Base-by-base conservation (phyloP, 2,113 vertebrate genomes). In the Cochlearius cochlearius region DNA sequence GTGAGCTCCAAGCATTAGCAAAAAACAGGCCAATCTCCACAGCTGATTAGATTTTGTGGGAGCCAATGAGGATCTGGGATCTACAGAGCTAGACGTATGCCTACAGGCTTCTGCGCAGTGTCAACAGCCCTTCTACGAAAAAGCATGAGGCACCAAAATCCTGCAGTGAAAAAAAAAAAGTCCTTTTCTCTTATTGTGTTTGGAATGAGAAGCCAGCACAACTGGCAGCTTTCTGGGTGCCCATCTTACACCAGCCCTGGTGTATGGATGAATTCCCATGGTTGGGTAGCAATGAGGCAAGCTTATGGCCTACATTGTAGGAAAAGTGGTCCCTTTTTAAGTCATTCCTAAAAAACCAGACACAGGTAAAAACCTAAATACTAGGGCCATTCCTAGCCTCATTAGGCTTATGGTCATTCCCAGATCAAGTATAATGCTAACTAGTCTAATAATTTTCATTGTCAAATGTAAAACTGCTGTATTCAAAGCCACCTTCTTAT, bases 241-340 rank as follows among this genome's bases (percentile, higher is more conserved):
- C 34, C 2, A 3, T 45, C 60, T 86, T 34, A 80, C 5, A 73
- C 16, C 43, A 63, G 13, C 7, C n/a, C 26, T 47, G 21, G 11
- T 43, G 34, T 15, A 39, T 2, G 32, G 30, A 32, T 50, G 4
- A 29, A 58, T 87, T 77, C 47, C 59, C 7, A 13, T 59, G 9
- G 20, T 4, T 60, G 39, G 45, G 32, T 53, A 81, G 43, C 22
- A 49, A 39, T 4, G 22, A 82, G 20, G 41, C 14, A 66, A 69
- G 10, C 8, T 67, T 41, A 27, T 18, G 32, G 50, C 22, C 32
- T 41, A 39, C 0, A 0, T 58, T 12, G 9, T 49, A 66, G 38
- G 4, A 77, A 41, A 83, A 89, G 34, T 11, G 9, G 13, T 39
- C 29, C 16, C 30, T 81, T 81, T 60, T 22, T 18, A 77, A 93